These are phyloP conservation scores for Trileptium ribeirensis DNA, from an alignment of 2,888 invertebrate species.

Conservation along the genomic window DNA sequence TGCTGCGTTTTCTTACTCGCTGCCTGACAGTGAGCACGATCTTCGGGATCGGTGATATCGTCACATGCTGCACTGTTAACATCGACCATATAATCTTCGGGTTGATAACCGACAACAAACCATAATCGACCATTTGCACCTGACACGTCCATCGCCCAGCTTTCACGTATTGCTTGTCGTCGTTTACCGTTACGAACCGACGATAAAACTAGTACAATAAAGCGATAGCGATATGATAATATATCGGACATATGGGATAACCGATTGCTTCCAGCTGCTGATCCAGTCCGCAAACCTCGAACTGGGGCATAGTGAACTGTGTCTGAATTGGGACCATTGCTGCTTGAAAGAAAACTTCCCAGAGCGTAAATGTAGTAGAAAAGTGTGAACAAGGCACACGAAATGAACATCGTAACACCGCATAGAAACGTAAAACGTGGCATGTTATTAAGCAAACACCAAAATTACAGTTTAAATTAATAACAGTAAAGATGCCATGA, in stretches of 20 bases:
- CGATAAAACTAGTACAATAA: not conserved
- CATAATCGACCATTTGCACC: not conserved
- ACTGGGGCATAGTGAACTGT: not conserved
- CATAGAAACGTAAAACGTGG: conserved; percentile 9
- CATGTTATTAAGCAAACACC: no score
- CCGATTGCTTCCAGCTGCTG: no score
- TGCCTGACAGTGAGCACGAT: no score
- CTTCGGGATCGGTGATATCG: not conserved
- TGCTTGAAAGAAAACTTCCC: not conserved
- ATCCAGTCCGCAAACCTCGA: not conserved
- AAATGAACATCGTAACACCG: not conserved
- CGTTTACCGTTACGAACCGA: not conserved
- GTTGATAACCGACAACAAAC: not conserved
- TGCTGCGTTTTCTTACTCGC: no score
- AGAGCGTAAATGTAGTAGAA: not conserved
- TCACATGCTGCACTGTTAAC: not conserved
- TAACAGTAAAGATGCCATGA: no score
- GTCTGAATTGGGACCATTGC: not conserved
- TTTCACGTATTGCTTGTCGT: not conserved
- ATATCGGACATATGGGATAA: no score
- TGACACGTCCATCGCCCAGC: not conserved
- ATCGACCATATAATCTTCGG: not conserved
- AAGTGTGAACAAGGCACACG: not conserved
- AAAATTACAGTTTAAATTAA: no score
- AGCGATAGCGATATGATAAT: not conserved